These are phyloP conservation scores for Watsonalla cultraria DNA, from an alignment of 2,888 invertebrate species.

Conservation along the genomic window DNA sequence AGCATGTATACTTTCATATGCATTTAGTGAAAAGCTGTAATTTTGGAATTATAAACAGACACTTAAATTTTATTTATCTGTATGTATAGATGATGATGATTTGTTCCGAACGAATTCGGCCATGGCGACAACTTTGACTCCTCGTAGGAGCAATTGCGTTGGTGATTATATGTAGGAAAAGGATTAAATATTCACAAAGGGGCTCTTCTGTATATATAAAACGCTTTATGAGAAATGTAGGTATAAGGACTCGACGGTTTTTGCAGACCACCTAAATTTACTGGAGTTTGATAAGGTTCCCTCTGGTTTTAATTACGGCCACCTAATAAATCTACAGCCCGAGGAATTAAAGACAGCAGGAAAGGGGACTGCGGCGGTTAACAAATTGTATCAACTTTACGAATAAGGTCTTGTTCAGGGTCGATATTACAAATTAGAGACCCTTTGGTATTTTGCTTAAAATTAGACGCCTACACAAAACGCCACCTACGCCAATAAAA, in stretches of 20 bases:
- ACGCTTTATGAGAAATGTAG: not conserved
- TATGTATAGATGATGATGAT: too few relatives aligned
- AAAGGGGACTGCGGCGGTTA: conserved; percentile 25
- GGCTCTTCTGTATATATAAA: not conserved
- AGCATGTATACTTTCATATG: too few relatives aligned
- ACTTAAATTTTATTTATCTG: too few relatives aligned
- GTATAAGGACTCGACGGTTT: not conserved
- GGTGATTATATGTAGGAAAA: too few relatives aligned
- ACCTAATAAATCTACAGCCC: conserved; percentile 40
- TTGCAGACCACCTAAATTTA: conserved; percentile 1
- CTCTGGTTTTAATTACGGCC: conserved; percentile 43
- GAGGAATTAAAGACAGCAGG: conserved; percentile 24
- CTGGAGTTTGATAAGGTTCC: conserved; percentile 9
- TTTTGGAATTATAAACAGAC: too few relatives aligned
- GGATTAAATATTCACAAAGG: too few relatives aligned
- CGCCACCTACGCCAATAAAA: too few relatives aligned
- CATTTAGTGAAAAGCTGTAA: too few relatives aligned
- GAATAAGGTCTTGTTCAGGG: conserved; percentile 3
- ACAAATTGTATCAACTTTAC: conserved; percentile 31
- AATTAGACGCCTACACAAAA: too few relatives aligned
- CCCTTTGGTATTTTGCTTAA: not conserved
- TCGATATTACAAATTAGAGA: not conserved
- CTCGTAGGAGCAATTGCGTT: too few relatives aligned
- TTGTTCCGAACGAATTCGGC: too few relatives aligned
- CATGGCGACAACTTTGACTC: too few relatives aligned